Conservation (phyloP, 37 sponge, comb jelly and placozoan species). For the Diacarnus erythraeanus region DNA sequence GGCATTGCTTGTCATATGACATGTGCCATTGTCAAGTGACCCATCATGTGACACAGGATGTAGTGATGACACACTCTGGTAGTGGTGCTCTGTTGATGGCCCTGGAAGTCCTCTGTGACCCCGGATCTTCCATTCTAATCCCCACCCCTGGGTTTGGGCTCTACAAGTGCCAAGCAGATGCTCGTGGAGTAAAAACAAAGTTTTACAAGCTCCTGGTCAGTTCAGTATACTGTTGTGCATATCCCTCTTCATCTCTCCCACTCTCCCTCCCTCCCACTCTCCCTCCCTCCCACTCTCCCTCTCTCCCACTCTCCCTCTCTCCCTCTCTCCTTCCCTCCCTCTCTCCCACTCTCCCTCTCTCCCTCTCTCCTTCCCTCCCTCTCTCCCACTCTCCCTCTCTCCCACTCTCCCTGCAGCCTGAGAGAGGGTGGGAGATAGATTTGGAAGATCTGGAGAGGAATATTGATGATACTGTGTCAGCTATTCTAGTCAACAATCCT, state of each 20-base stretch:
- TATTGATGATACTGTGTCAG: slow-evolving; percentile 79
- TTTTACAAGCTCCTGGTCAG: slow-evolving; percentile 75
- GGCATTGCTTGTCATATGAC: no score
- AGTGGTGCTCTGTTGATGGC: slow-evolving; percentile 82
- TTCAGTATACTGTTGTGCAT: no score
- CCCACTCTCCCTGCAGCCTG: slow-evolving; percentile 73
- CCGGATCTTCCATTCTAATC: slow-evolving; percentile 80
- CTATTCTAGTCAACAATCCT: slow-evolving; percentile 87
- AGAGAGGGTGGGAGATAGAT: slow-evolving; percentile 83
- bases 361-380: slow-evolving; percentile 82
- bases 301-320: no score
- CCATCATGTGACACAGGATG: no score
- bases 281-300: not conserved
- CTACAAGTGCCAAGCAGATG: slow-evolving; percentile 62
- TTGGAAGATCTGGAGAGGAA: slow-evolving; percentile 78
- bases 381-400: not conserved
- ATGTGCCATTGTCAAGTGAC: no score
- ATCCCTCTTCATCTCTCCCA: no score
- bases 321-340: no score
- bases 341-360: no score
- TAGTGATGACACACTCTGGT: slow-evolving; percentile 75
- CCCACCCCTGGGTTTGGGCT: slow-evolving; percentile 92
- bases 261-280: not conserved
- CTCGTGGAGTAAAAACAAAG: slow-evolving; percentile 60
- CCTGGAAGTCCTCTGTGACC: slow-evolving; percentile 50